These are phyloP conservation scores for Rhingia campestris DNA, from an alignment of 2,888 invertebrate species.

Conservation along the genomic window DNA sequence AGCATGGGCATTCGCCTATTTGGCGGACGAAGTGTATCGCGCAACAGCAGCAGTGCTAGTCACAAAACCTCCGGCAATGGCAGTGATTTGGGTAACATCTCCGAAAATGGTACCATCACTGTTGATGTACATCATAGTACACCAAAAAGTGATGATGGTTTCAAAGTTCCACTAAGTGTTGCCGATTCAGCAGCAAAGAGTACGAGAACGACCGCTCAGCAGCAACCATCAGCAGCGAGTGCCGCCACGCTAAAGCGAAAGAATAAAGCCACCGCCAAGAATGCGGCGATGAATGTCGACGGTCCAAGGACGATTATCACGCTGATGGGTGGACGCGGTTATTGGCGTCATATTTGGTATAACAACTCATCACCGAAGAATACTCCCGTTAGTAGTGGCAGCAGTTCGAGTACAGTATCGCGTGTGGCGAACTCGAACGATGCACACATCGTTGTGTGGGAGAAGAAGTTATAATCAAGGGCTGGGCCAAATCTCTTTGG, in stretches of 20 bases:
- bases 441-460: conserved; percentile 95
- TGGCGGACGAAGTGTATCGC: conserved; percentile 86
- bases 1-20: conserved; percentile 87
- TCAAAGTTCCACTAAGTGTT: conserved; percentile 75
- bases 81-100: conserved; percentile 83
- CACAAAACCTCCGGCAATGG: conserved; percentile 84
- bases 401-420: conserved; percentile 64
- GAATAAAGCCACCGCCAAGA: conserved; percentile 78
- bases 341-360: conserved; percentile 91
- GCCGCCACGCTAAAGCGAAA: conserved; percentile 81
- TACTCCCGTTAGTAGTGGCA: conserved; percentile 55
- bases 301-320: conserved; percentile 91
- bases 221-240: conserved; percentile 76
- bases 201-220: conserved; percentile 30
- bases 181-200: conserved; percentile 54
- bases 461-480: conserved; percentile 88
- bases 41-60: conserved; percentile 90
- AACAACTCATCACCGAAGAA: conserved; percentile 79
- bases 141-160: conserved; percentile 78
- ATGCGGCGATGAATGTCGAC: conserved; percentile 79
- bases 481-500: conserved; percentile 67
- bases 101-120: conserved; percentile 83
- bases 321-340: conserved; percentile 94
- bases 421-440: conserved; percentile 90
- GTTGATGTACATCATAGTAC: conserved; percentile 79